Percentiles rank a stretch among this genome's conserved stretches.
These are phyloP conservation scores for Merluccius polli DNA, from an alignment of 2,797 vertebrate genomes.

Conservation along the genomic window DNA sequence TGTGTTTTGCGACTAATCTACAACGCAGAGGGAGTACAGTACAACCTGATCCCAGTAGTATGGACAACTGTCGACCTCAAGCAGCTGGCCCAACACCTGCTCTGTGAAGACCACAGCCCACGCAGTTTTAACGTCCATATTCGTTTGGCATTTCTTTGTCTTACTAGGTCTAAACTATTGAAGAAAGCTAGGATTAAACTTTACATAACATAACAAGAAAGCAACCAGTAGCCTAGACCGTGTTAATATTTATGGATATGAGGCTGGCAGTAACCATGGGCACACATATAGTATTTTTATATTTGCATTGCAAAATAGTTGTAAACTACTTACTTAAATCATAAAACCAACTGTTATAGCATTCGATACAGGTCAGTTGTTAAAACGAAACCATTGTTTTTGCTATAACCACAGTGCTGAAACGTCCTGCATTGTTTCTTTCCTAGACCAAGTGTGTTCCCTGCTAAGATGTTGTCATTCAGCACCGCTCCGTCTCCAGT, in stretches of 20 bases:
- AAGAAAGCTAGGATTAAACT: not conserved
- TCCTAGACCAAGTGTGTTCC: not conserved
- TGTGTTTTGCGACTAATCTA: constrained; percentile 31
- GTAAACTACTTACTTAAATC: not conserved
- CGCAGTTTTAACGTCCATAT: too few species aligned
- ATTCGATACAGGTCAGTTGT: not conserved
- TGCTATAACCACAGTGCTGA: not conserved
- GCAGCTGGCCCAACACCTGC: not conserved
- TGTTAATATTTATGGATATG: not conserved
- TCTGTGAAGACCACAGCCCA: not conserved
- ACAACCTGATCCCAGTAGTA: not conserved
- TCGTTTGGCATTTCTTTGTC: not conserved
- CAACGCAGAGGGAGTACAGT: not conserved
- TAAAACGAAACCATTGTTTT: not conserved
- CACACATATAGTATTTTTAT: not conserved
- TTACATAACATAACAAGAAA: not conserved
- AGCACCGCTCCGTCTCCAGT: constrained; percentile 56
- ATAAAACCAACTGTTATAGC: not conserved
- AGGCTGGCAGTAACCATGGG: not conserved
- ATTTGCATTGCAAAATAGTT: not conserved
- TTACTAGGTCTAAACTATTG: not conserved
- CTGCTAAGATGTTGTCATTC: constrained; percentile 37
- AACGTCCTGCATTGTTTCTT: constrained; percentile 25
- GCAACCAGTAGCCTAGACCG: not conserved
- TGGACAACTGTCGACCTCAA: not conserved